Evolutionary conservation across 2,888 invertebrate genomes (phyloP).

Genomic region (Trachelus stipa): DNA sequence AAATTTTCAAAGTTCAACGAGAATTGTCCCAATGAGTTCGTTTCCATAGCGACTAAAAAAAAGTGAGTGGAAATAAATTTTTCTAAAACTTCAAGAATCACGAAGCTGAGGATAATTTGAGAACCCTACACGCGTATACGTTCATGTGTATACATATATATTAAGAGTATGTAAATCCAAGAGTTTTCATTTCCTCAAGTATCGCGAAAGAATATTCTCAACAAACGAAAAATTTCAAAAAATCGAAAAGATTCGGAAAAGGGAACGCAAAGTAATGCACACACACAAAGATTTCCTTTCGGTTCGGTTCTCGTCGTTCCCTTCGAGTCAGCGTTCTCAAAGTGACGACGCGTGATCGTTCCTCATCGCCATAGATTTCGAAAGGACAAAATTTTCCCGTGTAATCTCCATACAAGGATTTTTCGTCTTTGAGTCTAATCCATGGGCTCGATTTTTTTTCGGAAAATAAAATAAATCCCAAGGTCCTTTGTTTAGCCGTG

Average conservation of each 20-base stretch:
- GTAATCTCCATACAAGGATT: not conserved
- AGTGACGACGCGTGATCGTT: not conserved
- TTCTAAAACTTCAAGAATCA: not conserved
- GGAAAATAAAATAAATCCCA: not conserved
- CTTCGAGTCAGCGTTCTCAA: not conserved
- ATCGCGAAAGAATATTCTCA: too few species aligned
- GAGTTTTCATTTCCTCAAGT: too few species aligned
- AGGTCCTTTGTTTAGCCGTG: not conserved
- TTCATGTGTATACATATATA: too few species aligned
- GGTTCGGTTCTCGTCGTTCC: not conserved
- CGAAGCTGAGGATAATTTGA: not conserved
- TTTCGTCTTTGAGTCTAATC: not conserved
- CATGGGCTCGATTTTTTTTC: not conserved
- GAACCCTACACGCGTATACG: not conserved
- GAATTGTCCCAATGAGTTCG: not conserved
- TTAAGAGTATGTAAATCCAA: too few species aligned
- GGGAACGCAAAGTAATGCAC: too few species aligned
- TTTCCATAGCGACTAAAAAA: not conserved
- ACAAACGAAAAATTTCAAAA: too few species aligned
- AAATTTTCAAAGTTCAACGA: too few species aligned
- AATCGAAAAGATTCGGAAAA: too few species aligned
- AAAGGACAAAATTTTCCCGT: not conserved
- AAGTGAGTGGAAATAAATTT: not conserved
- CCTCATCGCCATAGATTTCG: not conserved
- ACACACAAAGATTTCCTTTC: too few species aligned